Conservation (phyloP, 2,888 invertebrate species). For the Creontiades dilutus region DNA sequence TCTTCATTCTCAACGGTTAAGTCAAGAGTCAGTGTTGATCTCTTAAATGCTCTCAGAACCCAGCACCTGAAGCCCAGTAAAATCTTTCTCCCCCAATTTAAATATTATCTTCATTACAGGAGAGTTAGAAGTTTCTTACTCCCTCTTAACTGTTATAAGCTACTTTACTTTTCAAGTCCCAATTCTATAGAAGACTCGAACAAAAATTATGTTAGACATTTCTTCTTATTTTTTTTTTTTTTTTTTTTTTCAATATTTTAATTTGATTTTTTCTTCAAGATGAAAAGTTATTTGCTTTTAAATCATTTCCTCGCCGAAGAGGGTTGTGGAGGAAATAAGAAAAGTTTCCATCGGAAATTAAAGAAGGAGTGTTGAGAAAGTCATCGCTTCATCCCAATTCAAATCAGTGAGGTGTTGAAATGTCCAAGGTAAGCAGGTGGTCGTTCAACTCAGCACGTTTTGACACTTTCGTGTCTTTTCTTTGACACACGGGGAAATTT, state of each 20-base stretch:
- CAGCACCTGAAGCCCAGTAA: too few relatives aligned
- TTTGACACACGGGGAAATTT: too few relatives aligned
- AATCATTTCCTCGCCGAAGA: neutral
- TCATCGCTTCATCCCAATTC: too few relatives aligned
- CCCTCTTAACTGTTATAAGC: neutral
- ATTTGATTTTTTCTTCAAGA: neutral
- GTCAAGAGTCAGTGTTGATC: too few relatives aligned
- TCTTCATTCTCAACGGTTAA: too few relatives aligned
- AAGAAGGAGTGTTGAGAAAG: neutral
- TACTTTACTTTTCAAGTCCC: neutral
- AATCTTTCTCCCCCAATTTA: neutral
- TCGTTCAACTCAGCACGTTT: too few relatives aligned
- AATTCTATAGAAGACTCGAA: neutral
- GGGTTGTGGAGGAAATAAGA: neutral
- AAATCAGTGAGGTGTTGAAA: too few relatives aligned
- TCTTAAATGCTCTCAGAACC: too few relatives aligned
- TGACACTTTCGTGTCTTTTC: too few relatives aligned
- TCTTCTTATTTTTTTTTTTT: too few relatives aligned
- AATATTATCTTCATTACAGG: neutral
- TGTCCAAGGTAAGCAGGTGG: too few relatives aligned
- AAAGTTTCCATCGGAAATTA: neutral
- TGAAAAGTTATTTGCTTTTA: conserved; percentile 11
- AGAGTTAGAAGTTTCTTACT: neutral
- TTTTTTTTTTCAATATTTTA: too few relatives aligned
- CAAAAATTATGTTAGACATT: neutral